Conservation (phyloP, 2,113 vertebrate genomes). For the Engraulis encrasicolus region DNA sequence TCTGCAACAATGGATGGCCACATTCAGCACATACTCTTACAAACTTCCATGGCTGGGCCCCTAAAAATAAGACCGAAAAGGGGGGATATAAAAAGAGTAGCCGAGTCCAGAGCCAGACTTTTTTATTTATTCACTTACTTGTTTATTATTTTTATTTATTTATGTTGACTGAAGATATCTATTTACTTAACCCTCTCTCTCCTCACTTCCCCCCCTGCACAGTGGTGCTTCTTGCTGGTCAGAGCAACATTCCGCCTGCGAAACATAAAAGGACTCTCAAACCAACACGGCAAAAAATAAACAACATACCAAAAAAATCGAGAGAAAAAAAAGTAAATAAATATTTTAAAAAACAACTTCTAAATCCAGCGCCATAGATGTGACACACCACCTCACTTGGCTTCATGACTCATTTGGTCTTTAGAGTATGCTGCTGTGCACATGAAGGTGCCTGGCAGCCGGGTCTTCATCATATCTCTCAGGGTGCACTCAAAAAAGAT, state of each 20-base stretch:
- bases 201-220: no score
- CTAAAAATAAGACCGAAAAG: neutral
- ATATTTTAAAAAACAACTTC: slow-evolving; percentile 11
- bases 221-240: neutral
- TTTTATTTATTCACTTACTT: no score
- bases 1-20: neutral
- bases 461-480: no score
- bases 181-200: neutral
- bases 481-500: neutral
- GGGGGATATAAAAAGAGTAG: no score
- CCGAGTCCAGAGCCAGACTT: neutral
- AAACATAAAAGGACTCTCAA: neutral
- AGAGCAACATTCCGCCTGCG: neutral
- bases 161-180: neutral
- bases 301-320: no score
- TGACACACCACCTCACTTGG: neutral
- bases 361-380: neutral
- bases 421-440: neutral
- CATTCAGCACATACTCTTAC: neutral
- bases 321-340: no score
- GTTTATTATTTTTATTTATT: no score
- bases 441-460: neutral
- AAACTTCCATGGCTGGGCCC: neutral
- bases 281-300: neutral
- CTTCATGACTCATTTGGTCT: no score